Evolutionary conservation across 2,113 vertebrate genomes (phyloP).

Genomic region (Cochlearius cochlearius): DNA sequence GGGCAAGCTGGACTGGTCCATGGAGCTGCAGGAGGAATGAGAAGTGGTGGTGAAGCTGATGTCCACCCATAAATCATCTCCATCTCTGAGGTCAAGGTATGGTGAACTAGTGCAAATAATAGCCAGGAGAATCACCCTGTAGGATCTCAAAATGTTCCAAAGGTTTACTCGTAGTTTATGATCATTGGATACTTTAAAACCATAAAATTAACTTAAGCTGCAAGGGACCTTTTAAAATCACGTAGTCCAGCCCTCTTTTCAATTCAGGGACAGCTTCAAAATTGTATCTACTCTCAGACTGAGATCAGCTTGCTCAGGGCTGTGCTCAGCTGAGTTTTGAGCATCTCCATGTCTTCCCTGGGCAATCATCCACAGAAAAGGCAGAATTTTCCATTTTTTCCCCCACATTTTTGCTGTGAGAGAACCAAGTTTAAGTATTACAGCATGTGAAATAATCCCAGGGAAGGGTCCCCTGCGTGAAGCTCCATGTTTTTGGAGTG

Average conservation of each 20-base stretch:
- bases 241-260: not conserved
- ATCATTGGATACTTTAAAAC: not conserved
- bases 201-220: not conserved
- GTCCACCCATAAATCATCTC: not conserved
- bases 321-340: not conserved
- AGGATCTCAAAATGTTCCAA: not conserved
- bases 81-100: not conserved
- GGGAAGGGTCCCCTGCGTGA: not conserved
- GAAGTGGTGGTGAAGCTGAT: not conserved
- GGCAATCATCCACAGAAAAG: not conserved
- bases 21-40: not conserved
- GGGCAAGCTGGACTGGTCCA: not conserved
- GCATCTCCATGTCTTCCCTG: not conserved
- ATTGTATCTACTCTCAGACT: not conserved
- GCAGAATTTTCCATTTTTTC: not conserved
- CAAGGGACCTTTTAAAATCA: not conserved
- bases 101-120: not conserved
- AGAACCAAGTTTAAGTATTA: not conserved
- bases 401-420: not conserved
- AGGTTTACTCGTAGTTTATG: not conserved
- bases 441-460: not conserved
- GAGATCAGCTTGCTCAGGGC: not conserved
- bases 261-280: not conserved
- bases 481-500: not conserved
- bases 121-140: not conserved